These are phyloP conservation scores for Stenichneumon culpator DNA, from an alignment of 2,888 invertebrate species.

Conservation along the genomic window DNA sequence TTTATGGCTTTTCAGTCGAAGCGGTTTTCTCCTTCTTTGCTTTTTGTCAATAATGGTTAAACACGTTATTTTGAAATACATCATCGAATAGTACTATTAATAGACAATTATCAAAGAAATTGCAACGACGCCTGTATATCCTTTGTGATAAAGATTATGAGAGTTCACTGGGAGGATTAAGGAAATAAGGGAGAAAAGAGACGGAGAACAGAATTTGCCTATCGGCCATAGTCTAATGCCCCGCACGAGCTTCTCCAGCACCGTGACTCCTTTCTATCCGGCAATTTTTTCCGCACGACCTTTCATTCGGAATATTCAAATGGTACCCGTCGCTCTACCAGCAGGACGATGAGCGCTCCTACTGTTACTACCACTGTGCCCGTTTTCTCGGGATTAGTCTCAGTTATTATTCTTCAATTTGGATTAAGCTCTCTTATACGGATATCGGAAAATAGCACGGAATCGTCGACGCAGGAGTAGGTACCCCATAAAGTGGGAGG, in stretches of 20 bases:
- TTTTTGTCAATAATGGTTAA: neutral
- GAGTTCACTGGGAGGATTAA: slow-evolving; percentile 62
- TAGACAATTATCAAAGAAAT: slow-evolving; percentile 12
- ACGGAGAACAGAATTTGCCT: slow-evolving; percentile 59
- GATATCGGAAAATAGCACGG: slow-evolving; percentile 59
- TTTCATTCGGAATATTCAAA: slow-evolving; percentile 74
- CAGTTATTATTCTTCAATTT: slow-evolving; percentile 75
- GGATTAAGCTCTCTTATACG: slow-evolving; percentile 71
- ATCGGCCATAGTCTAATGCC: slow-evolving; percentile 58
- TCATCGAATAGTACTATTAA: neutral
- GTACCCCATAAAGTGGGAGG: slow-evolving; percentile 21
- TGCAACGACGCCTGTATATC: slow-evolving; percentile 18
- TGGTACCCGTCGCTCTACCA: slow-evolving; percentile 52
- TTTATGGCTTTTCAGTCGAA: neutral
- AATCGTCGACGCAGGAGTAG: slow-evolving; percentile 33
- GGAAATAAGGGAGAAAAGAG: slow-evolving; percentile 52
- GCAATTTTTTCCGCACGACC: slow-evolving; percentile 60
- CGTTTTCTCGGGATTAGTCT: slow-evolving; percentile 69
- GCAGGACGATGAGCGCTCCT: slow-evolving; percentile 29
- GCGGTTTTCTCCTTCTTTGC: neutral
- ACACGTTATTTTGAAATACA: neutral
- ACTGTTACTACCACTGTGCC: slow-evolving; percentile 30
- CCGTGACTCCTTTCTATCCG: slow-evolving; percentile 53
- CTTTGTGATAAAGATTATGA: slow-evolving; percentile 57
- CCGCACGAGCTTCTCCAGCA: slow-evolving; percentile 25